Evolutionary conservation across 2,797 vertebrate genomes (phyloP), one percentile per base, ranked within the genome.

Genomic region (Channallabes apus): DNA sequence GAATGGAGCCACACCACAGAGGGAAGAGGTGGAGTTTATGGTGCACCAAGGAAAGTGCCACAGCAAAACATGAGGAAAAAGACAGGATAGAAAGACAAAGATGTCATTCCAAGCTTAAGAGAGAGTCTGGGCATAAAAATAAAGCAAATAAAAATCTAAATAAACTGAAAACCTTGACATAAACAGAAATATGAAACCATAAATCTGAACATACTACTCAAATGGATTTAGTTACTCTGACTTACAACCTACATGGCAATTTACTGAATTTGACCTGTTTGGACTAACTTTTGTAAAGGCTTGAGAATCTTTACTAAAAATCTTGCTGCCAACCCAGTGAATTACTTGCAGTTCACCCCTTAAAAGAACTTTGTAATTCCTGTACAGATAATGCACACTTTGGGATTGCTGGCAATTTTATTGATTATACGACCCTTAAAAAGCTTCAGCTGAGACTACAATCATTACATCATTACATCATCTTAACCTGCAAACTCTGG

Each of bases 31-130:
- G 89, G 91, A 83, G 38, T 84, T 91, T 90, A 94, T 92, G 88
- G 93, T 88, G 94, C 90, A 94, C 72, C 92, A 91, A 90, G 90
- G 91, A 88, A 89, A 91, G 84, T 90, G 88, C 85, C 93, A 93
- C 87, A 87, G 92, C 87, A 88, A 85, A 85, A 89, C 85, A 87
- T 69, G 80, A 90, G 61, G 82, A 86, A 64, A 62, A 35, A 58
- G 62, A 84, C 76, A 90, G 90, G 83, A 90, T 87, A 91, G 86
- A 86, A 82, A 56, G 69, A 93, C 88, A 88, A 69, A 89, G 77
- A 91, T 84, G 93, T 84, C 86, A 88, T 86, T 84, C 83, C n/a
- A 56, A 32, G 8, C 27, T 84, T 83, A 58, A 80, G 18, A 86
- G 38, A 84, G 17, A 88, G 38, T 82, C 24, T 59, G 27, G 17